These are phyloP conservation scores for Meandrina meandrites DNA, from an alignment of 92 coral and sea anemone species.

Conservation along the genomic window DNA sequence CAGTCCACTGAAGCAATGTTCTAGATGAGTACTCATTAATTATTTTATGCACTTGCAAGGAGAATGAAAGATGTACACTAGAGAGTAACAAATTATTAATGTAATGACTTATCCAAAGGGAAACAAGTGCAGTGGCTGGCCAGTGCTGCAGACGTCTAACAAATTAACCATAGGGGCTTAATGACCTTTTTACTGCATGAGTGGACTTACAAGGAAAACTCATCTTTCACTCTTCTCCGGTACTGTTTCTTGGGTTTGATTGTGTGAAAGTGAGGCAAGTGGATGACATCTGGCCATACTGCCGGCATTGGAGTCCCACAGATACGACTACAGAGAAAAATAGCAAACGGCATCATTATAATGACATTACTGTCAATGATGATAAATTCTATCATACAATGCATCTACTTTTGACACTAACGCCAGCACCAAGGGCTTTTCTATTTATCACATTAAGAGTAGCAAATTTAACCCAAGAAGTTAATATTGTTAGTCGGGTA, in stretches of 20 bases:
- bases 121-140: no score
- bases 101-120: no score
- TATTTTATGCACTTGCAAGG: no score
- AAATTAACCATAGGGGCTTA: neutral
- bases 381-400: neutral
- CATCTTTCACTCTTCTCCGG: slow-evolving; percentile 89
- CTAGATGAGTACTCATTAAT: neutral
- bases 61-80: neutral
- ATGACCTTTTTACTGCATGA: neutral
- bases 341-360: neutral
- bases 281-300: slow-evolving; percentile 97
- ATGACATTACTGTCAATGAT: neutral
- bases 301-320: slow-evolving; percentile 99
- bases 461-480: no score
- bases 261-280: slow-evolving; percentile 94
- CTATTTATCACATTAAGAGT: no score
- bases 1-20: neutral
- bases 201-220: slow-evolving; percentile 87
- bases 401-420: neutral
- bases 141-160: neutral
- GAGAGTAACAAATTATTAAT: no score
- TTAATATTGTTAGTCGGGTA: no score
- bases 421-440: no score
- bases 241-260: slow-evolving; percentile 98
- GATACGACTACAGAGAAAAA: slow-evolving; percentile 67